phyloP scores from a whole-genome alignment of 1,140 invertebrate genomes.

The Dendrolimus kikuchii region DNA sequence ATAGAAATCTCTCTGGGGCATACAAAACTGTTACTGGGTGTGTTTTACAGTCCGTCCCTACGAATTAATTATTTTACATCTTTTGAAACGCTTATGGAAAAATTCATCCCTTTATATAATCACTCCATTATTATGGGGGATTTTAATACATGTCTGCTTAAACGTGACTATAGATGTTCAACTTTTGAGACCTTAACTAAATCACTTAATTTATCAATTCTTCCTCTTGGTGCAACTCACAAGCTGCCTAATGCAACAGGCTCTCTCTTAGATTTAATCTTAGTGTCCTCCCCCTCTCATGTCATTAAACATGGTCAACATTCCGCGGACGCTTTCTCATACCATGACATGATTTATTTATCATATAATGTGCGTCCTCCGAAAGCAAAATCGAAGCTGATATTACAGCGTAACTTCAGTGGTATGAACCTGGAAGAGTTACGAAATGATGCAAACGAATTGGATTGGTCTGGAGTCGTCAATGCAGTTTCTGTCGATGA shows the following conservation, averaged over 20 bases:
- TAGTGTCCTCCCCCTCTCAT: neutral
- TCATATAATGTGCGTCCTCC: neutral
- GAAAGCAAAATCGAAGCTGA: too few relatives aligned
- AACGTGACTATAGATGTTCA: too few relatives aligned
- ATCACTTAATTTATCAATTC: constrained; percentile 6
- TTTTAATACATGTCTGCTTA: too few relatives aligned
- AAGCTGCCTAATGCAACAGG: constrained; percentile 7
- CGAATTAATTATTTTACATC: constrained; percentile 7
- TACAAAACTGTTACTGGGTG: constrained; percentile 5
- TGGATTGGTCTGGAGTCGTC: too few relatives aligned
- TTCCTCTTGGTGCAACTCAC: constrained; percentile 7
- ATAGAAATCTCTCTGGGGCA: constrained; percentile 2
- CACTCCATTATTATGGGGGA: neutral
- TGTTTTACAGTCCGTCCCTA: neutral
- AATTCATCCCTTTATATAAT: constrained; percentile 3
- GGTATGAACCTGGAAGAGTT: neutral
- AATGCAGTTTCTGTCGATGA: too few relatives aligned
- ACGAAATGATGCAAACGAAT: neutral
- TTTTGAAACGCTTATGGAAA: constrained; percentile 7
- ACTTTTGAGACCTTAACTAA: neutral
- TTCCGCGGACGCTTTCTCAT: neutral
- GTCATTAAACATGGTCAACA: constrained; percentile 5
- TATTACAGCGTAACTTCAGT: neutral
- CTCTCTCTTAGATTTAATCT: constrained; percentile 4
- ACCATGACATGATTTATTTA: neutral